Conservation (phyloP, 2,888 invertebrate species). For the Tiphia femorata region DNA sequence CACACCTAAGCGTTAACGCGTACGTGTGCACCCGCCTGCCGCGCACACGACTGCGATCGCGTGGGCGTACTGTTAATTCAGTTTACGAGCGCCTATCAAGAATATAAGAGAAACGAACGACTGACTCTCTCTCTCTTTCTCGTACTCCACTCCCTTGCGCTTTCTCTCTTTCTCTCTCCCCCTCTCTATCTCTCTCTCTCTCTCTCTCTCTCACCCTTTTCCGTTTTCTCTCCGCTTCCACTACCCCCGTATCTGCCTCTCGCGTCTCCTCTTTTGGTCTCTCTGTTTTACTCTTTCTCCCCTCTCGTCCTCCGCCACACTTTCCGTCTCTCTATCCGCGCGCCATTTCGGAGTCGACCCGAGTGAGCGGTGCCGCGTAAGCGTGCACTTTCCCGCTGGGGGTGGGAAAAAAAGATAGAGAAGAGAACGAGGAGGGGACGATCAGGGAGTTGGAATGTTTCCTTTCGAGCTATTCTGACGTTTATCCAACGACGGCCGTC, state of each 20-base stretch:
- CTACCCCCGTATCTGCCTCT: too few species aligned
- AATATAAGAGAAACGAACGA: slow-evolving; percentile 48
- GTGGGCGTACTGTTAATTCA: slow-evolving; percentile 53
- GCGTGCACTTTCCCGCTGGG: background rate
- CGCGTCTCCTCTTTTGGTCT: background rate
- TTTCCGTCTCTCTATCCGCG: background rate
- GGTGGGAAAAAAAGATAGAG: background rate
- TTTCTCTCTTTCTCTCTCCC: background rate
- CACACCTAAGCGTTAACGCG: slow-evolving; percentile 16
- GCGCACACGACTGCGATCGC: slow-evolving; percentile 18
- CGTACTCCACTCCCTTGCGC: too few species aligned
- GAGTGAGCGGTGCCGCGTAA: slow-evolving; percentile 2
- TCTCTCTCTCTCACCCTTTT: background rate
- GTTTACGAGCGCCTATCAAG: slow-evolving; percentile 57
- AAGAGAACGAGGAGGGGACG: background rate
- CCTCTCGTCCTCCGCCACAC: background rate
- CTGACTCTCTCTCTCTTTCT: slow-evolving; percentile 6
- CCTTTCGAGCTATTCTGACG: slow-evolving; percentile 16
- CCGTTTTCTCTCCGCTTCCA: too few species aligned
- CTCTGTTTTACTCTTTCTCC: background rate
- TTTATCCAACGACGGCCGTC: slow-evolving; percentile 14
- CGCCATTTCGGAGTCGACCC: slow-evolving; percentile 30
- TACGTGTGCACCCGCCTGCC: slow-evolving; percentile 12
- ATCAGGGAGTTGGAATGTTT: slow-evolving; percentile 19
- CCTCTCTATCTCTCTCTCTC: background rate